Evolutionary conservation across 2,888 invertebrate genomes (phyloP), one percentile per base, ranked within the genome.

Genomic region (Colostygia pectinataria): DNA sequence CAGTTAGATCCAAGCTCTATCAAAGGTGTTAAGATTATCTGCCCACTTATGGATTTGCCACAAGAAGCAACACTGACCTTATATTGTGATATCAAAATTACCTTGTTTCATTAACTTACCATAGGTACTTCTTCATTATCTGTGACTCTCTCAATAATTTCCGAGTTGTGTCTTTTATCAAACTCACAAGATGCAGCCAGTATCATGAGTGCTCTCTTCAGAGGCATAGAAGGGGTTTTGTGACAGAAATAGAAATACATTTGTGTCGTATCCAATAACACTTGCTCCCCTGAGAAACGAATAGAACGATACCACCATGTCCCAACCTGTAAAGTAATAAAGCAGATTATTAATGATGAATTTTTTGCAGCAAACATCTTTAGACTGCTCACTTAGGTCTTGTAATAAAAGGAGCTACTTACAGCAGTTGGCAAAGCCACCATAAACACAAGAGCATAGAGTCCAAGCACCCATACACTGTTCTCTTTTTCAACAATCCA

Each of bases 401-500:
- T n/a, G n/a, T n/a, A n/a, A n/a, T n/a, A n/a, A n/a, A n/a, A n/a
- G n/a, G n/a, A n/a, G n/a, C n/a, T 48, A 91, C 92, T 90, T 80
- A 93, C 96, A 55, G 94, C 94, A 43, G 95, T 95, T 14, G 97
- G 97, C 77, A 99, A 87, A 29, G 98, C 97, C 46, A 99, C 95
- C 99, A 99, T 99, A 82, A 99, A 99, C 0, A 99, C 96, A 39
- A 99, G 91, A 2, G 96, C 98, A 88, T 99, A 99, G 1, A 98
- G 91, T 2, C 98, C 98, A 37, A 99, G 91, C 4, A 98, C 99
- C 98, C 98, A 99, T 14, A 99, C 94, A 62, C 99, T 99, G 80
- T 99, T 99, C 84, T 99, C 98, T 80, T 99, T 98, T 76, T 99
- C 99, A 6, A 99, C 98, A 80, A 99, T 98, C 99, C 99, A 99